Evolutionary conservation across 2,888 invertebrate species (phyloP).

Genomic region (Xylocampa areola): DNA sequence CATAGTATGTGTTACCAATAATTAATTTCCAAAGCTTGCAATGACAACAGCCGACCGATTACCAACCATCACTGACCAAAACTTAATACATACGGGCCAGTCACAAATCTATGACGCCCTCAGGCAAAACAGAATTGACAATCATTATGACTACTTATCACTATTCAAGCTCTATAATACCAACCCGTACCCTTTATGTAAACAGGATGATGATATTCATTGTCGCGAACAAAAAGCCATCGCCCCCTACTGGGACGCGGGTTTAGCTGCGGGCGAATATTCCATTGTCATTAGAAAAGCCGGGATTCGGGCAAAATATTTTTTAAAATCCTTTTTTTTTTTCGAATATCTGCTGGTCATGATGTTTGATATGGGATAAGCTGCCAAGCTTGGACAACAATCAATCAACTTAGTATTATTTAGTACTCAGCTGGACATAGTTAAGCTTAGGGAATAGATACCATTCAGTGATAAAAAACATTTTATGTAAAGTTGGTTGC

Average conservation of each 20-base stretch:
- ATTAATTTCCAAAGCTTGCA: background rate
- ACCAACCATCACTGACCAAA: conserved; percentile 16
- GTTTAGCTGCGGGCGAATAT: conserved; percentile 49
- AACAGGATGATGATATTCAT: conserved; percentile 49
- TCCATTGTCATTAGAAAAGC: conserved; percentile 53
- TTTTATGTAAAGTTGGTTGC: no score
- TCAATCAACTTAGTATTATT: conserved; percentile 33
- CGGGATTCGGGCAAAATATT: conserved; percentile 33
- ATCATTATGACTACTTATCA: conserved; percentile 41
- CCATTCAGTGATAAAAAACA: no score
- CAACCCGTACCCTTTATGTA: conserved; percentile 40
- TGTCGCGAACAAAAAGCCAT: conserved; percentile 36
- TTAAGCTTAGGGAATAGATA: no score
- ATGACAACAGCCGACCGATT: conserved; percentile 13
- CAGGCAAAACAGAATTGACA: conserved; percentile 39
- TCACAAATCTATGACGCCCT: conserved; percentile 27
- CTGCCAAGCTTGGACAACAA: conserved; percentile 29
- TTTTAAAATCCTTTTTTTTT: conserved; percentile 25
- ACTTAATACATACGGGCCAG: conserved; percentile 22
- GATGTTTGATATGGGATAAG: conserved; percentile 44
- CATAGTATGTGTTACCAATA: no score
- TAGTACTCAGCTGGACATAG: background rate
- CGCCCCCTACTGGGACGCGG: conserved; percentile 27
- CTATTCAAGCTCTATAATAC: conserved; percentile 33
- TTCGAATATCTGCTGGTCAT: conserved; percentile 29